These are phyloP conservation scores for Ommatoiulus sabulosus DNA, from an alignment of 2,888 invertebrate species.

Conservation along the genomic window DNA sequence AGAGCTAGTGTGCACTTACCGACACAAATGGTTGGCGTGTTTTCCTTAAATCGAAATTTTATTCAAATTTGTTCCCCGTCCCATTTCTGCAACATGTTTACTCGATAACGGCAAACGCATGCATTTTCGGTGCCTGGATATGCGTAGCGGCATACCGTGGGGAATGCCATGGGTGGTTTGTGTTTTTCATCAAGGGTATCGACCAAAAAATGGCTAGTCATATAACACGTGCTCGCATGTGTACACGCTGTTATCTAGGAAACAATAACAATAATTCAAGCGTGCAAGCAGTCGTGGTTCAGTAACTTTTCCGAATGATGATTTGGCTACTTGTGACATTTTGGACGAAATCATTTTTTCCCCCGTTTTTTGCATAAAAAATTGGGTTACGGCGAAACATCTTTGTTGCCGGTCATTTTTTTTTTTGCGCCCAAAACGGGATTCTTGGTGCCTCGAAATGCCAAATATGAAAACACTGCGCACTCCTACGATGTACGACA, in stretches of 20 bases:
- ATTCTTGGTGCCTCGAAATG: background rate
- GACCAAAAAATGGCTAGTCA: constrained; percentile 42
- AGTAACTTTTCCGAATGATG: constrained; percentile 23
- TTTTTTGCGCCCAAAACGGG: background rate
- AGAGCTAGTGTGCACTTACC: constrained; percentile 17
- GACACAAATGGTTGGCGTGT: background rate
- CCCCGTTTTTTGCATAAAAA: background rate
- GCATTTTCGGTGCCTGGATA: background rate
- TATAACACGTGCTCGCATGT: constrained; percentile 22
- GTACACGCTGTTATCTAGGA: constrained; percentile 25
- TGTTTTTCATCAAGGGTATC: background rate
- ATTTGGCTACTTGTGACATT: constrained; percentile 12
- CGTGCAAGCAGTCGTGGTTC: constrained; percentile 10
- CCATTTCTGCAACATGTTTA: background rate
- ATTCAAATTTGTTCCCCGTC: constrained; percentile 2
- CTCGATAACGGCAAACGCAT: background rate
- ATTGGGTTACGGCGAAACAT: background rate
- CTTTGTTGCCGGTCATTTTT: constrained; percentile 9
- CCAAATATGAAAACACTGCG: background rate
- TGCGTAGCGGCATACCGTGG: background rate
- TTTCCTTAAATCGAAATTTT: background rate
- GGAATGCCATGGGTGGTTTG: background rate
- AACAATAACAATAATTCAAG: constrained; percentile 45
- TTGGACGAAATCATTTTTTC: background rate
- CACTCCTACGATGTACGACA: background rate